Base-by-base conservation (phyloP, 2,888 invertebrate species). In the Phortica okadai region DNA sequence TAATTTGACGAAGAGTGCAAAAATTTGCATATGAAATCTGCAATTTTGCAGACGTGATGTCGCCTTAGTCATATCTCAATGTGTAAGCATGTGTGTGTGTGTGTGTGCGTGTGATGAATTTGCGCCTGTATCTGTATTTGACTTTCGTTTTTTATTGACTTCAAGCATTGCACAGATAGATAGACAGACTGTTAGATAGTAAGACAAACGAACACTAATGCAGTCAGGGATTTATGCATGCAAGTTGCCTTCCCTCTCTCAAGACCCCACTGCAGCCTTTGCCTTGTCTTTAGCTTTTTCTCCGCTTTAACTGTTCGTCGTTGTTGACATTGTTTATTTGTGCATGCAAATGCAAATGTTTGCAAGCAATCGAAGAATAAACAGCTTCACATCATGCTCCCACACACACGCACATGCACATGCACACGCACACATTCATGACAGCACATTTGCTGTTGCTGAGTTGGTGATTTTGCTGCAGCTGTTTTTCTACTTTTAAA, bases 1-100 rank as follows among this genome's bases (percentile, higher is more conserved):
- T 86, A 86, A 88, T 86, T 88, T 85, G 82, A 78, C 78, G 76
- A 80, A 81, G 82, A 85, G 87, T 84, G 81, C 79, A 81, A 81
- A 73, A 85, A 87, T 86, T 85, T 88, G 77, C 88, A 86, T 87
- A 83, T 81, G 76, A 86, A 86, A 86, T 84, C 84, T 83, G 81
- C 83, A 83, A 83, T 82, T 82, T 82, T 73, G 77, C 81, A 82
- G 78, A 78, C 73, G 72, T 75, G 54, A 14, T 66, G 74, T 16
- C 66, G 33, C 64, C 42, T 54, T 45, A 25, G 14, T 33, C 64
- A 14, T 25, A 16, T 33, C 64, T 16, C 59, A 16, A 16, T 25
- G 21, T 21, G 6, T 11, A 41, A 66, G 0, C 14, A 10, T 7
- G 10, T 33, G 54, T 14, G 14, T 33, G 54, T 72, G 54, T 33